phyloP scores from a whole-genome alignment of 2,797 vertebrate species.

The Paratrypauchen microcephalus region DNA sequence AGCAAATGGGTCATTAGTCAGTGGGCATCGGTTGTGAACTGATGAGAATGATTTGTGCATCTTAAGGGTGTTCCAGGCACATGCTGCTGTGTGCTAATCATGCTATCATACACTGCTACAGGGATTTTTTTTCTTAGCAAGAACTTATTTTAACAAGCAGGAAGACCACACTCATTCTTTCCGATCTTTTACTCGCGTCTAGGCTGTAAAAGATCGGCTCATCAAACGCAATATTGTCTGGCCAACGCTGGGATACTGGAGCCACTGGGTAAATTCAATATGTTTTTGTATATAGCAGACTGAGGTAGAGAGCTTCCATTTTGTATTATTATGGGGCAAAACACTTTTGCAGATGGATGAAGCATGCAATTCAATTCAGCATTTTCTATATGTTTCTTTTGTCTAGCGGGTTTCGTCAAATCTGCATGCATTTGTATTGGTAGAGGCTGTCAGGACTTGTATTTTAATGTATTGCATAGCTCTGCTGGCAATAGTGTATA shows the following conservation, averaged over 20 bases:
- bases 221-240: constrained; percentile 14
- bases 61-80: constrained; percentile 45
- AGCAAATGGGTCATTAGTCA: constrained; percentile 35
- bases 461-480: neutral
- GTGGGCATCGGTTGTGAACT: constrained; percentile 34
- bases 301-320: constrained; percentile 11
- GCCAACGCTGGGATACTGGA: constrained; percentile 28
- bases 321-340: constrained; percentile 35
- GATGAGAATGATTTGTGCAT: constrained; percentile 17
- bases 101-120: constrained; percentile 53
- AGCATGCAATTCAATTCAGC: constrained; percentile 44
- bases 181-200: constrained; percentile 44
- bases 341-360: constrained; percentile 18
- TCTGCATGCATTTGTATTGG: neutral
- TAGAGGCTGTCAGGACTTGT: neutral
- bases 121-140: constrained; percentile 41
- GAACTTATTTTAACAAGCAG: constrained; percentile 64
- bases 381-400: constrained; percentile 3
- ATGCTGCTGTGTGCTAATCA: constrained; percentile 54
- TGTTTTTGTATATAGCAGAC: constrained; percentile 11
- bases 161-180: constrained; percentile 53
- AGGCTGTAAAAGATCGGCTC: constrained; percentile 23
- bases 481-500: neutral
- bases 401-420: neutral
- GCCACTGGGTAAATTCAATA: constrained; percentile 2